Evolutionary conservation across 2,797 vertebrate genomes (phyloP), one percentile per base, ranked within the genome.

Genomic region (Podargus strigoides): DNA sequence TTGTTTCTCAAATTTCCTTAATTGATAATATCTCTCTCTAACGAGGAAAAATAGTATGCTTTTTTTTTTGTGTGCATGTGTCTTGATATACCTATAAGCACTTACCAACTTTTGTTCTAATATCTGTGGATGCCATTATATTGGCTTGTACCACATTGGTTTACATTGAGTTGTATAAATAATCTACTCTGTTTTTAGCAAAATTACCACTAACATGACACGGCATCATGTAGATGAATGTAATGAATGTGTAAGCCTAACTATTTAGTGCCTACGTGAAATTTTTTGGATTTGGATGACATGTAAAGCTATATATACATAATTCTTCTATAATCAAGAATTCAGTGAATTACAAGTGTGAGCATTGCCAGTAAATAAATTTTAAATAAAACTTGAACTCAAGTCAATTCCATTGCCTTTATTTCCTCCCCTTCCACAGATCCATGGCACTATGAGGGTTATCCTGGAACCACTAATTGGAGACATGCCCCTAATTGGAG

Each of bases 401-500:
- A 81, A 52, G 10, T 89, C 0, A 62, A 27, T 85, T 78, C 17
- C 5, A 4, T 14, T 91, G 15, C 39, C 28, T 50, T 49, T 92
- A 59, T 46, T 81, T 49, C 36, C 47, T 90, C 2, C 53, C 23
- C 62, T 41, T 80, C 28, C 95, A 26, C 96, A 99, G 99, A 98
- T 99, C 62, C 98, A 99, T 55, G 99, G 99, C 6, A 98, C 98
- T 20, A 95, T 99, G 98, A 97, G 99, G 13, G 99, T 99, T 89
- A 98, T 99, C 95, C 98, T 99, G 98, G 99, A 99, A 87, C 99
- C 99, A 5, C 87, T 99, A 89, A 98, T 99, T 78, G 99, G 99
- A 81, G 99, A 99, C 97, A 98, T 99, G 98, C 99, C 99, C 63
- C 97, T 99, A 85, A 97, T 99, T 82, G 99, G 99, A 96, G 99